Percentiles rank a stretch among this genome's conserved stretches.
Conservation (phyloP, 1,140 invertebrate genomes). For the Notospermus geniculatus region DNA sequence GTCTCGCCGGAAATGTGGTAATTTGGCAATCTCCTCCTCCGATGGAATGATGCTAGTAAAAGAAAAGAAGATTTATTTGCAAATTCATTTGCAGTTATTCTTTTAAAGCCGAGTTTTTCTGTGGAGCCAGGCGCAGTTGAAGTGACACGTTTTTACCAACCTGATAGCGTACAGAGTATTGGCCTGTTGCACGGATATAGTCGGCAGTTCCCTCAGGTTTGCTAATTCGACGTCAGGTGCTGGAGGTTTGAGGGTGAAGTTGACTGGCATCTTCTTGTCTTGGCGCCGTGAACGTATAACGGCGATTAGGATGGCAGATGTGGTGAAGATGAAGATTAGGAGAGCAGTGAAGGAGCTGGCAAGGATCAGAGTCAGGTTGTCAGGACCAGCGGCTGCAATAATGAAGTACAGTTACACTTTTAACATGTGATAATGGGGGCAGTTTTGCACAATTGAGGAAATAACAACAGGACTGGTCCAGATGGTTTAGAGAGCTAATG, state of each 20-base stretch:
- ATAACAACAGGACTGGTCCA: too few species aligned
- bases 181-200: slow-evolving; percentile 70
- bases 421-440: too few species aligned
- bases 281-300: background rate
- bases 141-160: too few species aligned
- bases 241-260: slow-evolving; percentile 38
- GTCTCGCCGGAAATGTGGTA: slow-evolving; percentile 80
- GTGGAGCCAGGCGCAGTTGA: too few species aligned
- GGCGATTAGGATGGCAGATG: background rate
- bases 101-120: too few species aligned
- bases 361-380: slow-evolving; percentile 1
- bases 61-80: slow-evolving; percentile 22
- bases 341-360: slow-evolving; percentile 7
- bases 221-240: slow-evolving; percentile 81
- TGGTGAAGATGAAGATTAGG: background rate
- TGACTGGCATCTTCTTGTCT: slow-evolving; percentile 4
- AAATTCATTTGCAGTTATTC: too few species aligned
- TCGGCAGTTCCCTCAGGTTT: slow-evolving; percentile 78
- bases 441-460: too few species aligned
- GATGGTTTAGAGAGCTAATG: too few species aligned
- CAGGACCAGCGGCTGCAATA: background rate
- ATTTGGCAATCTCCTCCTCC: slow-evolving; percentile 66
- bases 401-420: too few species aligned
- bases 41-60: slow-evolving; percentile 57
- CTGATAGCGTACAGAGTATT: slow-evolving; percentile 74